Base-by-base conservation (phyloP, 2,888 invertebrate genomes). In the Euphydryas editha region DNA sequence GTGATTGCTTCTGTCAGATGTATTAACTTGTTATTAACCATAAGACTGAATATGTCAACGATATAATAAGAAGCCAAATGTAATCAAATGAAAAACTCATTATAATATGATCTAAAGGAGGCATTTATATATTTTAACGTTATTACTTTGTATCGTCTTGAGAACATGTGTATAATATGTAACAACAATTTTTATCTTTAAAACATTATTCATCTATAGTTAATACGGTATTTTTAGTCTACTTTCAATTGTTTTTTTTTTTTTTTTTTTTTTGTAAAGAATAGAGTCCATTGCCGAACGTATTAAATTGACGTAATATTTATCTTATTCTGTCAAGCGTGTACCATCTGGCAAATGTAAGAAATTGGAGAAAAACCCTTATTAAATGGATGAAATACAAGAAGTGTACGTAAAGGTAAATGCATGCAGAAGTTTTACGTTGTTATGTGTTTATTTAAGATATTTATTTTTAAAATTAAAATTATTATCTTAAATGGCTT, bases 331-430 rank as follows among this genome's bases (percentile, higher is more conserved):
- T 68, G 68, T 73, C 61, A 68, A 67, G 66, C 70, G 70, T 61
- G 68, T 68, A 73, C 70, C 75, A 74, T 72, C 76, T 75, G 75
- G 72, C 68, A 62, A 65, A 69, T 65, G 62, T 70, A 70, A 72
- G 70, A 70, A 74, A 72, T 71, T 68, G 68, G 67, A 62, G 56
- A 63, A 49, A 65, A 62, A 59, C 65, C 56, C 51, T 47, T 58
- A 67, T 65, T 71, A 67, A 65, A 66, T 17, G 62, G 59, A 58
- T 37, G 68, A 67, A 71, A 71, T 59, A 64, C 51, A 42, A 44
- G 44, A 68, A 65, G 63, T 70, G 68, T 58, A 68, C 66, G 60
- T 24, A 58, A 47, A 63, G 55, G 59, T 62, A 51, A 66, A 66
- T 60, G 24, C 36, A 51, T 20, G 44, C 20, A 51, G 42, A 42